These are phyloP conservation scores for Pachyramphus minor DNA, from an alignment of 2,113 vertebrate genomes.

Conservation along the genomic window DNA sequence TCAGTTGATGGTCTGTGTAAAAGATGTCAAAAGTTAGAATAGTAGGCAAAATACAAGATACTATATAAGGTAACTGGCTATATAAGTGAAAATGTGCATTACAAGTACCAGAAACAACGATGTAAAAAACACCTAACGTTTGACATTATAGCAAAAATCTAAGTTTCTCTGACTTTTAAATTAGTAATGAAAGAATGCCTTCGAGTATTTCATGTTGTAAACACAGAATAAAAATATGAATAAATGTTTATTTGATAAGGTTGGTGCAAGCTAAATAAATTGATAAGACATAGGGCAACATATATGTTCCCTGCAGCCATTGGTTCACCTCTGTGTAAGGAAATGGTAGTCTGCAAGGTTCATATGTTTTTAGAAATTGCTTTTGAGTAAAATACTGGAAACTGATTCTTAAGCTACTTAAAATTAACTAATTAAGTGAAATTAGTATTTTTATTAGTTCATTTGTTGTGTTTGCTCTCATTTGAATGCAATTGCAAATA, in stretches of 20 bases:
- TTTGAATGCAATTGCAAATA: neutral
- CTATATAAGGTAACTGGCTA: neutral
- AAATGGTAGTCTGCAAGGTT: neutral
- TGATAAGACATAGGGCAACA: neutral
- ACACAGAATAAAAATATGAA: neutral
- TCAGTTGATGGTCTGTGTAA: neutral
- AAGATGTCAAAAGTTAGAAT: neutral
- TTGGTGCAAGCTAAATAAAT: neutral
- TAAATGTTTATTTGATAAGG: neutral
- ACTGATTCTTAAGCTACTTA: neutral
- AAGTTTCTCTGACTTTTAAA: neutral
- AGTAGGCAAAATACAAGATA: neutral
- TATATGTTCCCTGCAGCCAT: neutral
- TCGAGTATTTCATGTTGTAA: neutral
- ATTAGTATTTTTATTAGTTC: neutral
- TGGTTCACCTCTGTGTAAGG: neutral
- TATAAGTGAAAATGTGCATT: neutral
- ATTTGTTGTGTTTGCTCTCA: neutral
- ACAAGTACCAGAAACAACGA: neutral
- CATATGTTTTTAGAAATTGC: neutral
- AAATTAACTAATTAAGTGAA: neutral
- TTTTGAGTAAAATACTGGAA: neutral
- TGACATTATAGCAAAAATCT: neutral
- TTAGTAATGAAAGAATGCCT: neutral
- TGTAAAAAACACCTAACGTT: neutral